These are phyloP conservation scores for Lasiurus cinereus DNA, from an alignment of 2,113 vertebrate species.

Conservation along the genomic window DNA sequence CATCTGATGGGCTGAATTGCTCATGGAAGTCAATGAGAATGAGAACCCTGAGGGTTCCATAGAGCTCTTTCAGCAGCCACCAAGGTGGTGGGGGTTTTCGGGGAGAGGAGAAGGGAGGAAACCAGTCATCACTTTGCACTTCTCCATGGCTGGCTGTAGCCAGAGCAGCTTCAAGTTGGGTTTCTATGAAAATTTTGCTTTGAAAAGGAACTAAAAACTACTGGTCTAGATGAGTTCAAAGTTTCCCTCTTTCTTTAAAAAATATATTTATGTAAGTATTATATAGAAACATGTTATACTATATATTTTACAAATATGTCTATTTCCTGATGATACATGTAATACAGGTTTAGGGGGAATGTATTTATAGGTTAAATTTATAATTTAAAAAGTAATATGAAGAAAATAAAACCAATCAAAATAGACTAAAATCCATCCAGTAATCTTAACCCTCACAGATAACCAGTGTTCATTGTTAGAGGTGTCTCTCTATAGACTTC, in stretches of 20 bases:
- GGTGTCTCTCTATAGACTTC: background rate
- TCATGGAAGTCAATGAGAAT: background rate
- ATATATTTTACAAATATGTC: background rate
- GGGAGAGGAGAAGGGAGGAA: background rate
- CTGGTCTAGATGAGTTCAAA: background rate
- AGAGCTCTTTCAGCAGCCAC: background rate
- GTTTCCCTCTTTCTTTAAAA: background rate
- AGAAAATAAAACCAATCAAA: background rate
- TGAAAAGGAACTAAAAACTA: background rate
- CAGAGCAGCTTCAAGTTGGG: background rate
- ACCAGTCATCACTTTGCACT: background rate
- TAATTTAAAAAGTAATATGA: constrained; percentile 1
- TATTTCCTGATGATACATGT: background rate
- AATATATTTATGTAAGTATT: background rate
- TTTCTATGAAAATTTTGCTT: background rate
- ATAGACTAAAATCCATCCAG: background rate
- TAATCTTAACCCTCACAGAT: background rate
- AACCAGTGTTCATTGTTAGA: background rate
- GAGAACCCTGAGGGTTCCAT: background rate
- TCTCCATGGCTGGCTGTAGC: background rate
- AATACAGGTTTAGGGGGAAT: background rate
- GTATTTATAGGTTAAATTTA: constrained; percentile 41
- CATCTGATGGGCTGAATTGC: background rate
- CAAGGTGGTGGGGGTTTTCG: no score
- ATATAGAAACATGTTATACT: background rate